Conservation (phyloP, 2,797 vertebrate genomes). For the Danio kyathit region DNA sequence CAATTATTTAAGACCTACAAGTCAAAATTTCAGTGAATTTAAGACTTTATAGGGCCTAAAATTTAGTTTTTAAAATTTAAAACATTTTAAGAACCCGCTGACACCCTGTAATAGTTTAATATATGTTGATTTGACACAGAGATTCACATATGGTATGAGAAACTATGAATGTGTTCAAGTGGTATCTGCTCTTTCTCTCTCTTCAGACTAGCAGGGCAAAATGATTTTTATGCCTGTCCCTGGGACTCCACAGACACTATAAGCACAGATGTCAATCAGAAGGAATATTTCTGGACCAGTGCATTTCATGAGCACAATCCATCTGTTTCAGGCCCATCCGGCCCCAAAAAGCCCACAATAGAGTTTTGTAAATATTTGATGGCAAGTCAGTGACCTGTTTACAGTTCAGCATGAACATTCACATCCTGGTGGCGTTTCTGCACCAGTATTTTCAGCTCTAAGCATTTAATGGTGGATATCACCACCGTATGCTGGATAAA, state of each 20-base stretch:
- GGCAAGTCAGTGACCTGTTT: constrained; percentile 65
- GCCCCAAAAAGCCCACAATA: constrained; percentile 59
- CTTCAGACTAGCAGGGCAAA: constrained; percentile 16
- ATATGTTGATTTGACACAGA: not conserved
- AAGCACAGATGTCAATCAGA: constrained; percentile 66
- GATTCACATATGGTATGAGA: not conserved
- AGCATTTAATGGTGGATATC: constrained; percentile 41
- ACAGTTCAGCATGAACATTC: constrained; percentile 64
- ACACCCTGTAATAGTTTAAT: too few species aligned
- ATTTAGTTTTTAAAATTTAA: too few species aligned
- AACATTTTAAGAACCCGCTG: too few species aligned
- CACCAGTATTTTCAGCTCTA: constrained; percentile 11
- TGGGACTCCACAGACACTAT: constrained; percentile 54
- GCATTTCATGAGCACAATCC: constrained; percentile 64
- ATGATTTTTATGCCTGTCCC: constrained; percentile 31
- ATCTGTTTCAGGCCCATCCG: constrained; percentile 66
- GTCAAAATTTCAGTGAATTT: too few species aligned
- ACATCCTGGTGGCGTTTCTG: constrained; percentile 54
- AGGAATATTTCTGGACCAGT: constrained; percentile 54
- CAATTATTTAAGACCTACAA: too few species aligned
- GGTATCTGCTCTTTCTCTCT: not conserved
- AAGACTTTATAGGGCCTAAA: too few species aligned
- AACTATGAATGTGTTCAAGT: not conserved
- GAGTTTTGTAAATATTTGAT: constrained; percentile 73
- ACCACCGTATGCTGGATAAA: not conserved